Evolutionary conservation across 2,888 invertebrate genomes (phyloP), one percentile per base, ranked within the genome.

Genomic region (Germaria angustata): DNA sequence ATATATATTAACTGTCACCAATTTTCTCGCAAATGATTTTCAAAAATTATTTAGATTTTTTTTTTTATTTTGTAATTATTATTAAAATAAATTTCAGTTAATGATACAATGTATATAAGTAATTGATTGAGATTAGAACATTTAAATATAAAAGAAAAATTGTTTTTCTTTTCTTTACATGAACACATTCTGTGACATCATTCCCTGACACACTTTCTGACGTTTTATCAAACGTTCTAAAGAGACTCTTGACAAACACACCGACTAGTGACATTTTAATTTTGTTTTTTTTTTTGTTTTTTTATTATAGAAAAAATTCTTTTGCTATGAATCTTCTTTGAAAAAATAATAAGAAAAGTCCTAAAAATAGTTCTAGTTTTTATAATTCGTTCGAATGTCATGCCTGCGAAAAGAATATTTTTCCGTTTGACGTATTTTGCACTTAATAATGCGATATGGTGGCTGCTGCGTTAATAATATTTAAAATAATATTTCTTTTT

Each of bases 351-450:
- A 63, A 46, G n/a, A n/a, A n/a, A 76, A 68, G 46, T 61, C 22
- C 65, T 75, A 63, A 69, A 77, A 69, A 61, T 46, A 66, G 1
- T 55, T 51, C 36, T 75, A 46, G 9, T 55, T 75, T 65, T 61
- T 4, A 22, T 55, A 51, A 66, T 55, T 41, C 34, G 8, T 55
- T 34, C 28, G 39, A 77, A 44, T 77, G 49, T 51, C 57, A 41
- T 68, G 59, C 32, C 32, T 49, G 59, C 32, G 24, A 28, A 41
- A 61, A 59, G 51, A 51, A 53, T 61, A 61, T 49, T 73, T 65
- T 72, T 46, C 36, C 72, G 75, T 71, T 79, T 82, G 82, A 79
- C 82, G 82, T 82, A 51, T 59, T 82, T 82, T 82, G 65, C 75
- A 66, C 65, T 69, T 69, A 68, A 73, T 68, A 57, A 28, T n/a